Evolutionary conservation across 2,113 vertebrate genomes (phyloP), one percentile per base, ranked within the genome.

Genomic region (Balaeniceps rex): DNA sequence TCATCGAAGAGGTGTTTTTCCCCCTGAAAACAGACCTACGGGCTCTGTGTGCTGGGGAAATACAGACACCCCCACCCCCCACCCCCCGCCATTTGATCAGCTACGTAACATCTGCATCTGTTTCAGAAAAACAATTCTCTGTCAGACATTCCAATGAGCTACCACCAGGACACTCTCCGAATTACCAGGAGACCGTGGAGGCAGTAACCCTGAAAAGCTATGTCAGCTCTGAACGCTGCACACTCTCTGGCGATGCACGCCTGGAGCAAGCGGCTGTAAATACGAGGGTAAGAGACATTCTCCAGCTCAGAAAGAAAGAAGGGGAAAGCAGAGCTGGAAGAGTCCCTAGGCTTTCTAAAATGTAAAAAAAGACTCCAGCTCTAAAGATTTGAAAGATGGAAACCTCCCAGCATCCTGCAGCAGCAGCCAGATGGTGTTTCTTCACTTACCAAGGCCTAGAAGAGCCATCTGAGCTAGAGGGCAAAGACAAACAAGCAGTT

Each of bases 351-450:
- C 83, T 91, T 90, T 94, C 86, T 72, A 40, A 93, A 93, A 85
- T 7, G 47, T 69, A 23, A 80, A 89, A 94, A 77, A 36, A 55
- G 4, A 31, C 52, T 84, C 14, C 79, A 75, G 76, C 72, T 92
- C 33, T 36, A 8, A 91, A 92, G 81, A 92, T 40, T 1, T 31
- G 75, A 72, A 85, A 75, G 84, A 84, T 42, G 70, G 91, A 76
- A 94, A 91, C 72, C 78, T 91, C 95, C 69, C 94, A 89, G 83
- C 77, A 88, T 71, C 91, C 88, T 71, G 76, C 90, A 90, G 83
- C 65, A 58, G 79, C 77, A 93, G 91, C 92, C 95, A 97, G 96
- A 95, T 96, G 94, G 88, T 93, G 72, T 89, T 93, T 91, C 92
- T 85, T 77, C 91, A 54, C 65, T 93, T 65, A 55, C 12, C 0